Conservation (phyloP, 92 coral and sea anemone genomes). For the Phenganax marumi region DNA sequence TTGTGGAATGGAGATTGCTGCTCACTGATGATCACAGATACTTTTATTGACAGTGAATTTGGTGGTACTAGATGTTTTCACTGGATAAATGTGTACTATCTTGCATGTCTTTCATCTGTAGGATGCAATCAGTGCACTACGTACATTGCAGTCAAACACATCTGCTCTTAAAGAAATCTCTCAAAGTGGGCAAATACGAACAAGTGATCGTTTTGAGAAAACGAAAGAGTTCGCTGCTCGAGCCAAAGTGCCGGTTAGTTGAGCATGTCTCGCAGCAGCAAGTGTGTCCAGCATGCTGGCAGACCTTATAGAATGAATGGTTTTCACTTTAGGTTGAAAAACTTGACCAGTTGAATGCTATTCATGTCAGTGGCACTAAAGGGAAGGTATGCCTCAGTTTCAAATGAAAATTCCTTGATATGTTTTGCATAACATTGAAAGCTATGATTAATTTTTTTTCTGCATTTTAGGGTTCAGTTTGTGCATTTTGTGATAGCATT, state of each 20-base stretch:
- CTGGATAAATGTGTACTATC: background rate
- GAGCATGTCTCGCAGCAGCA: background rate
- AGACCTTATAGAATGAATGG: background rate
- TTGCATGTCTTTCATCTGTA: conserved; percentile 14
- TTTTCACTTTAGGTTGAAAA: conserved; percentile 65
- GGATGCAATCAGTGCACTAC: conserved; percentile 93
- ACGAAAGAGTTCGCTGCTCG: conserved; percentile 72
- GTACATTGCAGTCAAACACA: conserved; percentile 91
- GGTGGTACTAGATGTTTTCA: too few species aligned
- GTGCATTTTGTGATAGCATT: conserved; percentile 89
- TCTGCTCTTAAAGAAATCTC: conserved; percentile 78
- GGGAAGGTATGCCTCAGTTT: conserved; percentile 67
- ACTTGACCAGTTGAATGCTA: conserved; percentile 75
- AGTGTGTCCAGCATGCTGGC: background rate
- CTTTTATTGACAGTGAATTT: too few species aligned
- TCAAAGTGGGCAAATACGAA: conserved; percentile 73
- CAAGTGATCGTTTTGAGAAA: conserved; percentile 67
- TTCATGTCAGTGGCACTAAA: conserved; percentile 96
- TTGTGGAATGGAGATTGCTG: background rate
- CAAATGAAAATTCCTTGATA: background rate
- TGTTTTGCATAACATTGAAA: background rate
- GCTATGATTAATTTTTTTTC: background rate
- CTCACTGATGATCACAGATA: too few species aligned
- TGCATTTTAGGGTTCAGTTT: conserved; percentile 80
- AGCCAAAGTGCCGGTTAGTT: conserved; percentile 84